Evolutionary conservation across 1,140 invertebrate genomes (phyloP).

Genomic region (Idris sp.): DNA sequence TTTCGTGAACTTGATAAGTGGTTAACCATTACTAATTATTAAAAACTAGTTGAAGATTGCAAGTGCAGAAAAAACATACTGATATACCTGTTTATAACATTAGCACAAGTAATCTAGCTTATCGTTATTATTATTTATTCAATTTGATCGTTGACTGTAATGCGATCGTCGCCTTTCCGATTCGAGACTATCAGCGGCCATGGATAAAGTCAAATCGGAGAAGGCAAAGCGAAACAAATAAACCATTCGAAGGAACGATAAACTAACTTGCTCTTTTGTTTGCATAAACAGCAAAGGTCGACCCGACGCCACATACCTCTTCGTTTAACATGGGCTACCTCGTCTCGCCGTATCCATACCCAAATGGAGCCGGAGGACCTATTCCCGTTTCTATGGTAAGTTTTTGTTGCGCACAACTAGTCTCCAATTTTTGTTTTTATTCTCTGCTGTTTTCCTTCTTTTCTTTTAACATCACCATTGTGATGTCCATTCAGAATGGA

Average conservation of each 20-base stretch:
- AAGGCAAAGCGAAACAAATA: constrained; percentile 33
- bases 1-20: not conserved
- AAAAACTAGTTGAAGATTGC: not conserved
- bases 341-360: constrained; percentile 91
- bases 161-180: constrained; percentile 40
- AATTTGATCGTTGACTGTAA: constrained; percentile 33
- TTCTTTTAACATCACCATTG: constrained; percentile 4
- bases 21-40: not conserved
- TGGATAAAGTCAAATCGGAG: constrained; percentile 48
- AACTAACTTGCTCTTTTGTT: constrained; percentile 48
- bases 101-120: constrained; percentile 15
- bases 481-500: constrained; percentile 7
- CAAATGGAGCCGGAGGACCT: constrained; percentile 89
- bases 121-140: constrained; percentile 25
- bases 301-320: constrained; percentile 88
- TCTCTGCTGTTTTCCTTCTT: constrained; percentile 10
- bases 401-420: constrained; percentile 47
- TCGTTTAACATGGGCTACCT: constrained; percentile 94
- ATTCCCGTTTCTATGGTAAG: constrained; percentile 93
- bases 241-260: constrained; percentile 21
- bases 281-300: constrained; percentile 86
- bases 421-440: constrained; percentile 24
- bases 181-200: constrained; percentile 40
- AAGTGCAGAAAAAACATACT: constrained; percentile 3
- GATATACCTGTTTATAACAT: constrained; percentile 24